Conservation (phyloP, 2,888 invertebrate genomes). For the Seira sanloemensis region DNA sequence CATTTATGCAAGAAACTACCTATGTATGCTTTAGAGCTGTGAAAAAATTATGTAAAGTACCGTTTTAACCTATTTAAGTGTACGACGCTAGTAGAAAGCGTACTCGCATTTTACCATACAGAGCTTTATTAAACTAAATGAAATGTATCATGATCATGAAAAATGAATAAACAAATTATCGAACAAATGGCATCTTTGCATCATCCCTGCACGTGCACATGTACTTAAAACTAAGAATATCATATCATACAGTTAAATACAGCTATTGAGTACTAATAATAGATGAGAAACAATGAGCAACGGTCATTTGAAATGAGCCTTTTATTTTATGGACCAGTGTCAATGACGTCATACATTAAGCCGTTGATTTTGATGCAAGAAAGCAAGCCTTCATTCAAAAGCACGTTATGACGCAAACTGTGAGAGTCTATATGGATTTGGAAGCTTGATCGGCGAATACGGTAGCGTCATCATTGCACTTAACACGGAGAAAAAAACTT, state of each 20-base stretch:
- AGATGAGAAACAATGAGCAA: too few relatives aligned
- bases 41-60: not conserved
- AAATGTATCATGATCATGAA: constrained; percentile 5
- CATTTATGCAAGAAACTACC: constrained; percentile 12
- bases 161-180: constrained; percentile 7
- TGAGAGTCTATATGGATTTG: too few relatives aligned
- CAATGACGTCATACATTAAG: too few relatives aligned
- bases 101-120: constrained; percentile 62
- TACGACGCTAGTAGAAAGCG: constrained; percentile 1
- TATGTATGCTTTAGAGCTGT: constrained; percentile 19
- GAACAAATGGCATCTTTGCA: not conserved
- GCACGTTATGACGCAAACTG: too few relatives aligned
- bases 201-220: too few relatives aligned
- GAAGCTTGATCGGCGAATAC: too few relatives aligned
- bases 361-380: too few relatives aligned
- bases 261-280: not conserved
- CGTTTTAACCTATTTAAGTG: not conserved
- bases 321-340: not conserved
- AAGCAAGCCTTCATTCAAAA: too few relatives aligned
- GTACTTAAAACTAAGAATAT: too few relatives aligned
- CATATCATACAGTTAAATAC: not conserved
- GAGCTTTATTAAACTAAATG: constrained; percentile 50
- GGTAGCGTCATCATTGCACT: too few relatives aligned
- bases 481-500: too few relatives aligned
- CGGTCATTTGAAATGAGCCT: not conserved